Evolutionary conservation across 2,888 invertebrate genomes (phyloP).

Genomic region (Fissipunctia ypsillon): DNA sequence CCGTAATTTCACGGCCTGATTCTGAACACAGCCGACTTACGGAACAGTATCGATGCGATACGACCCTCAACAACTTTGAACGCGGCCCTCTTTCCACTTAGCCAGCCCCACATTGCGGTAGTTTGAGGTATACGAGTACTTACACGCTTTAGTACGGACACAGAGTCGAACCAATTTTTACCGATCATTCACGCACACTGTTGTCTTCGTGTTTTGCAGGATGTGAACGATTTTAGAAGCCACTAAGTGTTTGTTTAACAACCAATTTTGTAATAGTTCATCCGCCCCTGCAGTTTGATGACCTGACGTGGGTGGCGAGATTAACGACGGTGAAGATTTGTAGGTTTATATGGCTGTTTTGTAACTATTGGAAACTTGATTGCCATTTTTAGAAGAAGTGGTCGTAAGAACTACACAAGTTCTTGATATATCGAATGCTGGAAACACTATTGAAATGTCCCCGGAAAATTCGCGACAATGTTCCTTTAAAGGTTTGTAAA

Average conservation of each 20-base stretch:
- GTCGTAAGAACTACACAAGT: conserved; percentile 9
- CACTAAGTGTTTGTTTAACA: conserved; percentile 43
- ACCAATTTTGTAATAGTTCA: conserved; percentile 60
- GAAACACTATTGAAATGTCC: conserved; percentile 46
- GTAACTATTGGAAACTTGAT: conserved; percentile 9
- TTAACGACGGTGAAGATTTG: conserved; percentile 31
- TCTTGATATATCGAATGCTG: conserved; percentile 25
- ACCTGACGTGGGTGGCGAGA: conserved; percentile 55
- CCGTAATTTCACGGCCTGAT: conserved; percentile 44
- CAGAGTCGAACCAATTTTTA: conserved; percentile 38
- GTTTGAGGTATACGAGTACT: conserved; percentile 56
- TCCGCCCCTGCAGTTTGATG: conserved; percentile 59
- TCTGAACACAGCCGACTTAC: conserved; percentile 52
- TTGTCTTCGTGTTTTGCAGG: conserved; percentile 52
- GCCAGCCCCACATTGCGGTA: conserved; percentile 51
- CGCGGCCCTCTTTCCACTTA: conserved; percentile 59
- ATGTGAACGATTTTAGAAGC: conserved; percentile 44
- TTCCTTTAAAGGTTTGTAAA: conserved; percentile 46
- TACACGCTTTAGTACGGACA: conserved; percentile 34
- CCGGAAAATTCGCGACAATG: conserved; percentile 43
- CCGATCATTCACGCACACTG: conserved; percentile 38
- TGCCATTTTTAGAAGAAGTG: conserved; percentile 10
- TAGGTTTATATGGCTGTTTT: conserved; percentile 21
- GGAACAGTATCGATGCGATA: conserved; percentile 47
- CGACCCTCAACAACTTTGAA: conserved; percentile 47